A percentile compares a stretch with the other conserved stretches of the same genome.
Conservation (phyloP, 2,888 invertebrate species). For the Drosophila anomalata region DNA sequence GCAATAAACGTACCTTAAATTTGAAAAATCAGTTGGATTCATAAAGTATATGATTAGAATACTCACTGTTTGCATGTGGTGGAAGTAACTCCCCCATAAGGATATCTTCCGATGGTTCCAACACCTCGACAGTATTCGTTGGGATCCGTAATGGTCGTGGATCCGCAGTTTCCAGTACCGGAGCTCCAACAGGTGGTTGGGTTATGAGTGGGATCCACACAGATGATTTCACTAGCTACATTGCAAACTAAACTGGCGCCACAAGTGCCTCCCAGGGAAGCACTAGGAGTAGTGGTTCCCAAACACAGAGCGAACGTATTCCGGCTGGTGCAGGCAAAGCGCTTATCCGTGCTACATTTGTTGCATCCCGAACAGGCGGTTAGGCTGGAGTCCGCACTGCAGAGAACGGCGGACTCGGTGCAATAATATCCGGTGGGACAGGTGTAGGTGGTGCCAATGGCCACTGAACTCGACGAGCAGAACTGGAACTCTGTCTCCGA, state of each 20-base stretch:
- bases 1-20: slow-evolving; percentile 58
- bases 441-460: slow-evolving; percentile 3
- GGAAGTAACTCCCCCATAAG: slow-evolving; percentile 46
- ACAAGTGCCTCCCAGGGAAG: slow-evolving; percentile 25
- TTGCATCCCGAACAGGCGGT: slow-evolving; percentile 15
- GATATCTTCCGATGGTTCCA: slow-evolving; percentile 54
- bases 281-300: not conserved
- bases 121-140: slow-evolving; percentile 47
- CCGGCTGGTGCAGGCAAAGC: slow-evolving; percentile 28
- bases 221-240: not conserved
- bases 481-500: slow-evolving; percentile 49
- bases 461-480: slow-evolving; percentile 25
- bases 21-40: not conserved
- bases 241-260: slow-evolving; percentile 18
- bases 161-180: not conserved
- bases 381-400: not conserved
- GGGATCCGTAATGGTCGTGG: slow-evolving; percentile 21
- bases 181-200: slow-evolving; percentile 17
- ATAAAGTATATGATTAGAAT: not conserved
- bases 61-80: slow-evolving; percentile 67
- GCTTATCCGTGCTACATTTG: slow-evolving; percentile 2
- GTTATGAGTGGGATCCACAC: slow-evolving; percentile 1
- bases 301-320: slow-evolving; percentile 32
- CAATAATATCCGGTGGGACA: slow-evolving; percentile 31
- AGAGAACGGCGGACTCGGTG: not conserved